Evolutionary conservation across 2,888 invertebrate species (phyloP).

Genomic region (Branchipolynoe longqiensis): DNA sequence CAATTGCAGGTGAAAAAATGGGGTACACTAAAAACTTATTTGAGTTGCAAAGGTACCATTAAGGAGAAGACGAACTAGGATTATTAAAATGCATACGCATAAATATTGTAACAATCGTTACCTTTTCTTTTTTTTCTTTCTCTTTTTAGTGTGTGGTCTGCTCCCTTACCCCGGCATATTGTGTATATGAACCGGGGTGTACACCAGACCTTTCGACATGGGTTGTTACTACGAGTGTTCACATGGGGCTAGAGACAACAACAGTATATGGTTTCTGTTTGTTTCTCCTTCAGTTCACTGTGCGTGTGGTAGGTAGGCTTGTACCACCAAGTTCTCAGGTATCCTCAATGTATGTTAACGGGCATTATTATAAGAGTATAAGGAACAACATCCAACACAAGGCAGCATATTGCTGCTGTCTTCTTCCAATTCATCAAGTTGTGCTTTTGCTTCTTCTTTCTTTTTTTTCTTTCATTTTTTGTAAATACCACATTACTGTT

Average conservation of each 20-base stretch:
- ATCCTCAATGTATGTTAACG: not conserved
- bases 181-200: not conserved
- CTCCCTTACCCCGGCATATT: too few species aligned
- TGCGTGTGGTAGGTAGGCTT: not conserved
- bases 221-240: constrained; percentile 8
- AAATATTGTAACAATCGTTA: too few species aligned
- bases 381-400: constrained; percentile 46
- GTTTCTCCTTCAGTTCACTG: not conserved
- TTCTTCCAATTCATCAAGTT: constrained; percentile 25
- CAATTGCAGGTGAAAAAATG: constrained; percentile 22
- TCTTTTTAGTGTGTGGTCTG: too few species aligned
- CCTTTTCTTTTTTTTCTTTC: too few species aligned
- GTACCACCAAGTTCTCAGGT: not conserved
- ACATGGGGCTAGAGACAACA: not conserved
- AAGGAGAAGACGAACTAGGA: constrained; percentile 14
- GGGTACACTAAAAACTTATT: not conserved
- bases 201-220: constrained; percentile 8
- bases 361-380: not conserved
- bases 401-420: constrained; percentile 40
- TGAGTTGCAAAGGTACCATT: not conserved
- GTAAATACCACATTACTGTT: too few species aligned
- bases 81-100: too few species aligned
- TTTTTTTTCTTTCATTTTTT: too few species aligned
- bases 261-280: not conserved
- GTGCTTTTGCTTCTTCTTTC: too few species aligned